Evolutionary conservation across 2,113 vertebrate genomes (phyloP), one percentile per base, ranked within the genome.

Genomic region (Peromyscus leucopus): DNA sequence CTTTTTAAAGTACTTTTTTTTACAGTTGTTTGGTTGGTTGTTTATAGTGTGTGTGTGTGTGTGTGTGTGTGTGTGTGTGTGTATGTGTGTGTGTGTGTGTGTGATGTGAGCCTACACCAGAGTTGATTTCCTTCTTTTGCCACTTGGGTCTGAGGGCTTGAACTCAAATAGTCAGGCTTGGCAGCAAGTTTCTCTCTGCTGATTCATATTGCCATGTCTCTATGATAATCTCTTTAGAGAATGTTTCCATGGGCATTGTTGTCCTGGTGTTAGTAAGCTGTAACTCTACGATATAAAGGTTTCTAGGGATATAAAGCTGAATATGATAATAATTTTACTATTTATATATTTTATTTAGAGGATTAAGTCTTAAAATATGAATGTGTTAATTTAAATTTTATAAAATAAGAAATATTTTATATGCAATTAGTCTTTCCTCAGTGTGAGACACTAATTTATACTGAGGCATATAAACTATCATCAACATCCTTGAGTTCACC

Each of bases 321-420:
- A 96, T 7, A 84, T 65, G 31, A 76, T 36, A 7, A 28, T 74
- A 79, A 85, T 91, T 91, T 88, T 72, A 80, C 51, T 75, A 69
- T 89, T 85, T 92, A 26, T 55, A 91, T 79, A 80, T 76, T 22
- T 79, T 96, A 67, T 59, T 75, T 5, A 46, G 9, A 12, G 2
- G 9, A 46, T 89, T 90, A 22, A 57, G 28, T 97, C 36, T 93
- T 92, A 90, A 90, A 22, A 91, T 4, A 69, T 48, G 42, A 87
- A 69, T 69, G 19, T 21, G 22, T 69, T 36, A 33, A 22, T 48
- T 69, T 31, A 33, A 67, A 33, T 71, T 82, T 97, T 36, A 89
- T 90, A 88, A 87, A 33, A 79, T 3, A 87, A 84, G 36, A 75
- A 88, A 91, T 39, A 1, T 0, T 22, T 95, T 94, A 5, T 12